phyloP scores from a whole-genome alignment of 2,797 vertebrate species.

The Girardinus metallicus region DNA sequence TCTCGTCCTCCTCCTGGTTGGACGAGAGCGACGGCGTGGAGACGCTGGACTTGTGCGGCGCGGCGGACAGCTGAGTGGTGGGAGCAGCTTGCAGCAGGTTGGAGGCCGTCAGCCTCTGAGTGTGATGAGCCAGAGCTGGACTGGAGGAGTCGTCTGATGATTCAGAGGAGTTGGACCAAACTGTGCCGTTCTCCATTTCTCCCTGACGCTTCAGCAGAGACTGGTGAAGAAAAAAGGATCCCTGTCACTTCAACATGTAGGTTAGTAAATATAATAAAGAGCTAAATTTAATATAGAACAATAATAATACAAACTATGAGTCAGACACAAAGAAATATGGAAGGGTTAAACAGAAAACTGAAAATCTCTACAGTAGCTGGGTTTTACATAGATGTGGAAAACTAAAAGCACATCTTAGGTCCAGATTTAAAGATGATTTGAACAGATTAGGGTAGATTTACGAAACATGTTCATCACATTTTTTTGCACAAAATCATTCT shows the following conservation, averaged over 20 bases:
- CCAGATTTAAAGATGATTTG: not conserved
- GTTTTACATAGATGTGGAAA: not conserved
- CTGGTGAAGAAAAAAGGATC: conserved; percentile 65
- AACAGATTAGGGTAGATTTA: too few species aligned
- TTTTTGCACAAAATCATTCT: too few species aligned
- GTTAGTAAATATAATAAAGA: not conserved
- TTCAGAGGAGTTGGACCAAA: conserved; percentile 97
- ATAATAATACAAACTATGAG: not conserved
- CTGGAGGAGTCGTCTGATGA: conserved; percentile 98
- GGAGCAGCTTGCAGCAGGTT: conserved; percentile 86
- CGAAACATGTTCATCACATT: too few species aligned
- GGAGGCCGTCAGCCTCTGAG: conserved; percentile 85
- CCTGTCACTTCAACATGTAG: not conserved
- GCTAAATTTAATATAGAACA: not conserved
- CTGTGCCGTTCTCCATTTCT: conserved; percentile 94
- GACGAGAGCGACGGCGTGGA: conserved; percentile 76
- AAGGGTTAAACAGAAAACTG: not conserved
- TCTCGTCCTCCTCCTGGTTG: conserved; percentile 78
- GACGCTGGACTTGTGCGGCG: conserved; percentile 81
- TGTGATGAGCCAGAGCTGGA: conserved; percentile 83
- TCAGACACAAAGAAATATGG: not conserved
- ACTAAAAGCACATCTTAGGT: not conserved
- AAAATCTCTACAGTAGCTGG: not conserved
- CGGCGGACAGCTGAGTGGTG: conserved; percentile 87
- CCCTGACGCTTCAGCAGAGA: conserved; percentile 95